Conservation (phyloP, 92 coral and sea anemone species). For the Epizoanthus scotinus region DNA sequence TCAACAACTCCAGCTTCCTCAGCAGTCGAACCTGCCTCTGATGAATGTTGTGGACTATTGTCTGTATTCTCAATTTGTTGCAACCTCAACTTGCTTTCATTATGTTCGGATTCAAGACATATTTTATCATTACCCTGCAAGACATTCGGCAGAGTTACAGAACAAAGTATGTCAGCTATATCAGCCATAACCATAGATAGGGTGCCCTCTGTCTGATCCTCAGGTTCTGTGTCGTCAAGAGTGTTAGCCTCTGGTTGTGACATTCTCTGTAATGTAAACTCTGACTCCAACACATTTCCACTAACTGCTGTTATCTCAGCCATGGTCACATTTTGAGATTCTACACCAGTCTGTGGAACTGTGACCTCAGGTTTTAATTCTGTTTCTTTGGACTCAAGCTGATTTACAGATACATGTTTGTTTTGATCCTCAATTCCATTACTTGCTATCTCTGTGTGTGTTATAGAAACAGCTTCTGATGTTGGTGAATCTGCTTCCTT, state of each 20-base stretch:
- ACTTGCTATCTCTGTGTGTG: neutral
- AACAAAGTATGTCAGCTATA: neutral
- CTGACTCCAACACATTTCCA: neutral
- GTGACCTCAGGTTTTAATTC: neutral
- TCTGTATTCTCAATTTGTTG: neutral
- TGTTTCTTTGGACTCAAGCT: no score
- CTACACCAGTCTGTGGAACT: neutral
- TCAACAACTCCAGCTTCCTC: neutral
- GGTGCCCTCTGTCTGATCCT: neutral
- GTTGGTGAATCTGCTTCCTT: neutral
- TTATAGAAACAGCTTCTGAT: neutral
- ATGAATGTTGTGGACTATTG: no score
- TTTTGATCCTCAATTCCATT: neutral
- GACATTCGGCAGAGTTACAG: neutral
- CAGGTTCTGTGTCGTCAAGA: neutral
- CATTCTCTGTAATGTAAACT: neutral
- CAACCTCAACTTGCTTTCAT: constrained; percentile 4
- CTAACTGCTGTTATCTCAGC: neutral
- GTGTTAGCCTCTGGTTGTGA: neutral
- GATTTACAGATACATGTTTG: no score
- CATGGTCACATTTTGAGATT: neutral
- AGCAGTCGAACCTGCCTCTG: neutral
- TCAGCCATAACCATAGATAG: neutral
- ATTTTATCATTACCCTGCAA: neutral
- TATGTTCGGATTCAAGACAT: neutral